Evolutionary conservation across 2,888 invertebrate genomes (phyloP).

Genomic region (Metacarcinus magister): DNA sequence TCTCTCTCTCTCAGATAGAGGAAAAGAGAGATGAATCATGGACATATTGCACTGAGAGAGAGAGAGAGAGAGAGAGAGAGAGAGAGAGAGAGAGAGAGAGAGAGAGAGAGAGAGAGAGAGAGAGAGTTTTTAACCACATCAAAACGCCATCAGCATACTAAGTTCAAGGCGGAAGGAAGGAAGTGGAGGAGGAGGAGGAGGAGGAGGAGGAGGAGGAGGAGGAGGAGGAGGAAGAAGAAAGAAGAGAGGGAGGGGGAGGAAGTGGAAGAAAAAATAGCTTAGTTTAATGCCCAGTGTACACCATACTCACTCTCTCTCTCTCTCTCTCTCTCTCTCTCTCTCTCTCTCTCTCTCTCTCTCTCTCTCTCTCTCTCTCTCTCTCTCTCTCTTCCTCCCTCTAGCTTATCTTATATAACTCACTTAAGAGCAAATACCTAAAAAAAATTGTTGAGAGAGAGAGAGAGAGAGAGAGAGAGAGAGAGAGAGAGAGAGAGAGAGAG

Average conservation of each 20-base stretch:
- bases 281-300: background rate
- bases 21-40: background rate
- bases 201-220: background rate
- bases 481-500: background rate
- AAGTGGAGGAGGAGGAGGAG: background rate
- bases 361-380: background rate
- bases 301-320: background rate
- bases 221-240: background rate
- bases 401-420: background rate
- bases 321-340: conserved; percentile 22
- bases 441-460: background rate
- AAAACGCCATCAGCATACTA: background rate
- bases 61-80: conserved; percentile 4
- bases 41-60: background rate
- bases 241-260: background rate
- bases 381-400: background rate
- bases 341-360: background rate
- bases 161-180: background rate
- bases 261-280: background rate
- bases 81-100: conserved; percentile 26
- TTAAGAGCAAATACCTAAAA: background rate
- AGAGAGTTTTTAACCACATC: background rate
- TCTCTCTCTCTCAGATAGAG: background rate
- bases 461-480: conserved; percentile 13
- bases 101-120: conserved; percentile 26